A percentile compares a stretch with the other conserved stretches of the same genome.
Conservation (phyloP, 2,888 invertebrate species). For the Limenitis camilla region DNA sequence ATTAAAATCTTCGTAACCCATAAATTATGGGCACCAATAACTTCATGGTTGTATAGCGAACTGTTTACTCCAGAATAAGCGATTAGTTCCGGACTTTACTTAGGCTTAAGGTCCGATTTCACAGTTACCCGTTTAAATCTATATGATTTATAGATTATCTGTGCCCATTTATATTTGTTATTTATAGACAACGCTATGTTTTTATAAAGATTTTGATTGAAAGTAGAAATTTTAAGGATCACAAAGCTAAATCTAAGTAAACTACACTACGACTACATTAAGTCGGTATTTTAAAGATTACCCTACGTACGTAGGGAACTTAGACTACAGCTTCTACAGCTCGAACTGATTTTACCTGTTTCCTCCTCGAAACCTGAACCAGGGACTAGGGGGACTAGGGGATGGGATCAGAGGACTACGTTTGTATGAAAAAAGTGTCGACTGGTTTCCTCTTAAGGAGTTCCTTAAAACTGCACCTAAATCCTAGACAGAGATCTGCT, state of each 20-base stretch:
- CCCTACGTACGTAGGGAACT: too few relatives aligned
- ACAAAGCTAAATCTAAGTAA: slow-evolving; percentile 20
- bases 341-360: too few relatives aligned
- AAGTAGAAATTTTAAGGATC: slow-evolving; percentile 37
- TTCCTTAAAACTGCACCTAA: too few relatives aligned
- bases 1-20: slow-evolving; percentile 3
- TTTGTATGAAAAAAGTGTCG: too few relatives aligned
- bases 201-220: slow-evolving; percentile 37
- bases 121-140: slow-evolving; percentile 45
- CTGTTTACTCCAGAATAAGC: slow-evolving; percentile 35
- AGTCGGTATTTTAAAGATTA: too few relatives aligned
- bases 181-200: slow-evolving; percentile 29
- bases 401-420: too few relatives aligned
- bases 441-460: too few relatives aligned
- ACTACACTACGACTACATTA: too few relatives aligned
- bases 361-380: too few relatives aligned
- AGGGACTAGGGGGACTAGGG: too few relatives aligned
- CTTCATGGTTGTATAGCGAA: slow-evolving; percentile 37
- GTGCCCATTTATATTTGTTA: slow-evolving; percentile 33
- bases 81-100: slow-evolving; percentile 52
- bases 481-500: too few relatives aligned
- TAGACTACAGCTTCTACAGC: too few relatives aligned
- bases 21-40: slow-evolving; percentile 10
- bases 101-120: slow-evolving; percentile 41
- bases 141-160: slow-evolving; percentile 45